A percentile compares a stretch with the other conserved stretches of the same genome.
Conservation (phyloP, 1,140 invertebrate species). For the Diorhabda sublineata region DNA sequence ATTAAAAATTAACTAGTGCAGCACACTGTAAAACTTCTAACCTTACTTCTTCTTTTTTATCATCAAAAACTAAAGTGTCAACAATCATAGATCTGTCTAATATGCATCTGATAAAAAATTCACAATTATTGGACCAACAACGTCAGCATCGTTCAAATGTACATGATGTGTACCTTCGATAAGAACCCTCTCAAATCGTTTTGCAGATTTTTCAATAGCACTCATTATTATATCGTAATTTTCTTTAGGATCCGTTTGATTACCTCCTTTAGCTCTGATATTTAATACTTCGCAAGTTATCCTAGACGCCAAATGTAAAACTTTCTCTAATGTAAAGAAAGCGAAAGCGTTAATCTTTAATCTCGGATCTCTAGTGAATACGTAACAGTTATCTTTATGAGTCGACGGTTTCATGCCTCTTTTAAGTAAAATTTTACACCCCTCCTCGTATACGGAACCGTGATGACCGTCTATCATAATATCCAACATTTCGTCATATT, state of each 20-base stretch:
- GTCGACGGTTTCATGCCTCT: background rate
- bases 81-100: too few relatives aligned
- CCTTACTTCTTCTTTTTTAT: too few relatives aligned
- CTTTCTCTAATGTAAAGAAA: conserved; percentile 66
- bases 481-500: conserved; percentile 70
- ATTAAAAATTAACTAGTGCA: too few relatives aligned
- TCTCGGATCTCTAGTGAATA: conserved; percentile 67
- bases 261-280: conserved; percentile 67
- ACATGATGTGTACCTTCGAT: conserved; percentile 81
- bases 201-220: conserved; percentile 56
- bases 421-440: conserved; percentile 51
- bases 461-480: conserved; percentile 67
- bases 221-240: conserved; percentile 65
- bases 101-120: conserved; percentile 25
- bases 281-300: conserved; percentile 77
- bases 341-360: conserved; percentile 66
- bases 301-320: conserved; percentile 62
- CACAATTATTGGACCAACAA: conserved; percentile 57
- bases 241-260: conserved; percentile 60
- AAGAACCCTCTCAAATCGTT: conserved; percentile 61
- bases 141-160: conserved; percentile 73
- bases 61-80: too few relatives aligned
- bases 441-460: conserved; percentile 61
- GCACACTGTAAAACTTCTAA: too few relatives aligned
- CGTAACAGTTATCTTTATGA: conserved; percentile 51